Evolutionary conservation across 2,113 vertebrate species (phyloP).

Genomic region (Arothron firmamentum): DNA sequence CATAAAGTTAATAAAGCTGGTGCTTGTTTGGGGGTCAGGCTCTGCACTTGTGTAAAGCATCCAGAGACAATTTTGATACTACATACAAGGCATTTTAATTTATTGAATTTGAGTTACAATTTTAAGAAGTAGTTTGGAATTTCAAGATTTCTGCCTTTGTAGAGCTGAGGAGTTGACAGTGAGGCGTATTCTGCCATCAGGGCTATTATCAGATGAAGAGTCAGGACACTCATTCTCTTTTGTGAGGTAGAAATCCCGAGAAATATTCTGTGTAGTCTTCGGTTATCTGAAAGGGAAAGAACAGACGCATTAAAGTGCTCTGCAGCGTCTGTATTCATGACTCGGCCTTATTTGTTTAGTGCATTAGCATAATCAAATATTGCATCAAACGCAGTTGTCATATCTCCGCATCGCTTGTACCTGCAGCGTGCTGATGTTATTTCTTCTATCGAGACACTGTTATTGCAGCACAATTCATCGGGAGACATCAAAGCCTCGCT

Average conservation of each 20-base stretch:
- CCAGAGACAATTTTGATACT: no score
- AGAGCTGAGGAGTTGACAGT: no score
- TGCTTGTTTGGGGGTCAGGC: no score
- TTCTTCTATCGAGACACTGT: slow-evolving; percentile 37
- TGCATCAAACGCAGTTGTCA: slow-evolving; percentile 31
- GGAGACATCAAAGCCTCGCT: slow-evolving; percentile 56
- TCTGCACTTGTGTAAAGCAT: no score
- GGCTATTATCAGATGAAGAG: slow-evolving; percentile 15
- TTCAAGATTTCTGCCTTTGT: no score
- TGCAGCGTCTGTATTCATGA: slow-evolving; percentile 30
- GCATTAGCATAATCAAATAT: slow-evolving; percentile 56
- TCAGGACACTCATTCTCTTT: slow-evolving; percentile 10
- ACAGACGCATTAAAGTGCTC: slow-evolving; percentile 30
- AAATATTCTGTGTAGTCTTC: slow-evolving; percentile 10
- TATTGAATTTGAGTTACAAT: no score
- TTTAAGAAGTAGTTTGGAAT: no score
- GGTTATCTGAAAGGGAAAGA: slow-evolving; percentile 16
- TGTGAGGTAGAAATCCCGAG: slow-evolving; percentile 12
- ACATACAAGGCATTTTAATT: no score
- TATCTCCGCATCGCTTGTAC: slow-evolving; percentile 45
- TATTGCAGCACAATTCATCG: slow-evolving; percentile 44
- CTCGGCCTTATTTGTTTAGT: slow-evolving; percentile 29
- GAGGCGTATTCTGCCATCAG: slow-evolving; percentile 7
- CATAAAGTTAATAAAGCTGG: not conserved
- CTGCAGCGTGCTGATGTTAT: slow-evolving; percentile 50